Evolutionary conservation across 2,888 invertebrate species (phyloP).

Genomic region (Isotomurus palustris): DNA sequence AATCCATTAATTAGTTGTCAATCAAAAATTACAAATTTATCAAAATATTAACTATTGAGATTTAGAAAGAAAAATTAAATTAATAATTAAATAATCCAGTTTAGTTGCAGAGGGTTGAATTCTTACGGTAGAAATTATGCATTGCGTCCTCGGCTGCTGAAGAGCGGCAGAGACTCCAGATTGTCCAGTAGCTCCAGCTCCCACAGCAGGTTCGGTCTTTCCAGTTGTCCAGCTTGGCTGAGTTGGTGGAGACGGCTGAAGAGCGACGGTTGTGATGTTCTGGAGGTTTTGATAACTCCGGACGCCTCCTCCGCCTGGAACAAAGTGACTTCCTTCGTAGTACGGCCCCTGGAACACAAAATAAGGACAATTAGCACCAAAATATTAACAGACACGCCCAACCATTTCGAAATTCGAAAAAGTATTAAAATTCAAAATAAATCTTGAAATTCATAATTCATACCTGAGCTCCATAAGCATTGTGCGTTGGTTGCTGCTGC

Average conservation of each 20-base stretch:
- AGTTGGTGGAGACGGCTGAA: background rate
- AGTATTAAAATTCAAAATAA: no score
- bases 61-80: no score
- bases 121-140: conserved; percentile 45
- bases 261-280: background rate
- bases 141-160: conserved; percentile 23
- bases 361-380: background rate
- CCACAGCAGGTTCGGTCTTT: no score
- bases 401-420: background rate
- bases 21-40: no score
- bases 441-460: no score
- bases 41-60: no score
- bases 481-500: no score
- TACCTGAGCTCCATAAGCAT: no score
- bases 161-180: background rate
- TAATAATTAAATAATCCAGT: no score
- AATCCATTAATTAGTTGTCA: no score
- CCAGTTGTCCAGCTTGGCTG: background rate
- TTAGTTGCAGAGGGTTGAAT: no score
- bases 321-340: conserved; percentile 6
- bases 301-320: background rate
- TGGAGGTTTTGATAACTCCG: background rate
- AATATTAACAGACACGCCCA: background rate
- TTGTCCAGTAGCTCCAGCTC: conserved; percentile 4
- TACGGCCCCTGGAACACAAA: conserved; percentile 12